Base-by-base conservation (phyloP, 2,113 vertebrate genomes). In the Nematolebias whitei region DNA sequence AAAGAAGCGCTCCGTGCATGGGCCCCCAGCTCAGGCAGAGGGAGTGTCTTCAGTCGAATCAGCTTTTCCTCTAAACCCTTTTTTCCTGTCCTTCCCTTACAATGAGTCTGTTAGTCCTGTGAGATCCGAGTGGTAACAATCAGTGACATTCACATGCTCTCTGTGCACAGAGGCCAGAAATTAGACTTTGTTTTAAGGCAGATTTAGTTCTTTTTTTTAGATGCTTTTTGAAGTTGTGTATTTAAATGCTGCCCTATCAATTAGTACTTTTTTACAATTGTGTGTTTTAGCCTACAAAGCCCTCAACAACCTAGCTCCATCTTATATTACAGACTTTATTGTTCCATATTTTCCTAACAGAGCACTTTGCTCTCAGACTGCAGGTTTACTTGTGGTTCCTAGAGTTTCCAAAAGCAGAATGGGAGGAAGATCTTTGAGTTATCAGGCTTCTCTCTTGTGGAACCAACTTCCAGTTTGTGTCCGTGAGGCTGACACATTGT, bases 161-260 rank as follows among this genome's bases (percentile, higher is more conserved):
- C 57, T 66, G 72, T 47, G 70, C 65, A 47, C 65, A 38, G 24
- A 26, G 76, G 39, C 44, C 74, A 76, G 64, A 77, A 82, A 85
- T 84, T 82, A 78, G 81, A 79, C 80, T 85, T 82, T 85, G 79
- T 82, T 84, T 77, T 69, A 59, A 72, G 79, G 67, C 70, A 85
- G 78, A 64, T 47, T 76, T 78, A 85, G 85, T 39, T 20, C 39
- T 15, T 11, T 63, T 38, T 65, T 66, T 59, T 19, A 2, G 39
- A 44, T 18, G 55, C 39, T 76, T 78, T 83, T 60, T 69, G 62
- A 64, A 67, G 39, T 69, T 68, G 55, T 59, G 15, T 70, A 61
- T 81, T 70, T 72, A 68, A 45, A 43, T 44, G 13, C 51, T 58
- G 59, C 50, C 9, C 24, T 53, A 12, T 22, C 39, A 59, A 63